Conservation (phyloP, 2,888 invertebrate species). For the Troides aeacus region DNA sequence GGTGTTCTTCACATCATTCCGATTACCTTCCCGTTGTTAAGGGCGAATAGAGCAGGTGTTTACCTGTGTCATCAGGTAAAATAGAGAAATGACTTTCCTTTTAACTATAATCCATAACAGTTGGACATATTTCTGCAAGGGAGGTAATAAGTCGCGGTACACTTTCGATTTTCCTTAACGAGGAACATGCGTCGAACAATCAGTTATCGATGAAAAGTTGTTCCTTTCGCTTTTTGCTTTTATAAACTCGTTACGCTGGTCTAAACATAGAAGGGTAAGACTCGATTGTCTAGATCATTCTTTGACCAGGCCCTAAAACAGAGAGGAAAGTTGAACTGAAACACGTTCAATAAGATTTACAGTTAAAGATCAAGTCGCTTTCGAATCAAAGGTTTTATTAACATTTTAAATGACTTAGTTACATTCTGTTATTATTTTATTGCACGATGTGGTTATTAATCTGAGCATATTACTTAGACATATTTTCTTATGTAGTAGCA, state of each 20-base stretch:
- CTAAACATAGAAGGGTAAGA: slow-evolving; percentile 32
- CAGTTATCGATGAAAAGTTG: slow-evolving; percentile 28
- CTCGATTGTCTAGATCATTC: slow-evolving; percentile 41
- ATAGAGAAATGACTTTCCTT: not conserved
- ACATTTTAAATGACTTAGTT: not conserved
- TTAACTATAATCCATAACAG: not conserved
- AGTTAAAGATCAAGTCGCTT: slow-evolving; percentile 61
- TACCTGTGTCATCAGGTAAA: too few relatives aligned
- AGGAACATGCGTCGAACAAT: slow-evolving; percentile 24
- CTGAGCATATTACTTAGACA: too few relatives aligned
- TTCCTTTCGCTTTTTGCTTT: slow-evolving; percentile 32
- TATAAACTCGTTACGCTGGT: slow-evolving; percentile 15
- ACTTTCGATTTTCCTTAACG: slow-evolving; percentile 31
- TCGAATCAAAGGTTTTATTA: slow-evolving; percentile 44
- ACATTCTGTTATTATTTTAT: too few relatives aligned
- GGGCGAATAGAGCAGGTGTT: too few relatives aligned
- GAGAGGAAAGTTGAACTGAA: slow-evolving; percentile 64
- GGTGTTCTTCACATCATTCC: too few relatives aligned
- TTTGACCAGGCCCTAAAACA: slow-evolving; percentile 62
- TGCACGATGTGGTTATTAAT: too few relatives aligned
- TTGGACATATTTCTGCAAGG: not conserved
- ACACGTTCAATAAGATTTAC: slow-evolving; percentile 45
- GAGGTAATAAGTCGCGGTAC: slow-evolving; percentile 6
- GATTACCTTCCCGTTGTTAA: too few relatives aligned
- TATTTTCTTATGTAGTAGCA: not conserved